These are phyloP conservation scores for Aphis gossypii DNA, from an alignment of 1,140 invertebrate species.

Conservation along the genomic window DNA sequence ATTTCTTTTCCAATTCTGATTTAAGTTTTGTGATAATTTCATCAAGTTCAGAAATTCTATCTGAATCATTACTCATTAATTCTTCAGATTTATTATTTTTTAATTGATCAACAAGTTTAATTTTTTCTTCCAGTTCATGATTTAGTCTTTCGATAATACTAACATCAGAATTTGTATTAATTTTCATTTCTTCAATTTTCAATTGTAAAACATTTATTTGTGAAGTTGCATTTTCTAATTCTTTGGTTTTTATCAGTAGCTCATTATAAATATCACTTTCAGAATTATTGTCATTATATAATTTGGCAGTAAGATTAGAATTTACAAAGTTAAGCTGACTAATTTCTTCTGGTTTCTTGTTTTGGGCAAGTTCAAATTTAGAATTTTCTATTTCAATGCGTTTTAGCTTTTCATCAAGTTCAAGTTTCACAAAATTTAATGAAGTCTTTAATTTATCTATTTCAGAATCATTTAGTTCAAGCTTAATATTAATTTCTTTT, in stretches of 20 bases:
- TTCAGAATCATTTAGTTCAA: neutral
- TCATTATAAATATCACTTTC: neutral
- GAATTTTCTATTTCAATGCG: neutral
- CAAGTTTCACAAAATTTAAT: neutral
- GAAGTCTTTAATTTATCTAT: neutral
- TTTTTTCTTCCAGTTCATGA: neutral
- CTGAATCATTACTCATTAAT: neutral
- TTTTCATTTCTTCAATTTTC: neutral
- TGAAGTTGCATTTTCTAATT: neutral
- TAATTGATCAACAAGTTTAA: neutral
- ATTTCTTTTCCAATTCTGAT: neutral
- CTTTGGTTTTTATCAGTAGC: neutral
- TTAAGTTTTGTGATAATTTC: neutral
- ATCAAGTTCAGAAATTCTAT: neutral
- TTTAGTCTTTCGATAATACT: neutral
- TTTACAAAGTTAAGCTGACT: neutral
- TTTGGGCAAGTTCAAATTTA: neutral
- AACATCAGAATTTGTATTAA: neutral
- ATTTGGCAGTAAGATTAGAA: neutral
- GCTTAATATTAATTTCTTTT: neutral
- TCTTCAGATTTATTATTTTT: neutral
- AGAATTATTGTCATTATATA: neutral
- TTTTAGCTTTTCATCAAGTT: neutral
- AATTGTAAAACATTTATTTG: neutral
- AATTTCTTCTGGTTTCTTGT: neutral